Conservation (phyloP, 2,888 invertebrate species). For the Amphipoea lucens region DNA sequence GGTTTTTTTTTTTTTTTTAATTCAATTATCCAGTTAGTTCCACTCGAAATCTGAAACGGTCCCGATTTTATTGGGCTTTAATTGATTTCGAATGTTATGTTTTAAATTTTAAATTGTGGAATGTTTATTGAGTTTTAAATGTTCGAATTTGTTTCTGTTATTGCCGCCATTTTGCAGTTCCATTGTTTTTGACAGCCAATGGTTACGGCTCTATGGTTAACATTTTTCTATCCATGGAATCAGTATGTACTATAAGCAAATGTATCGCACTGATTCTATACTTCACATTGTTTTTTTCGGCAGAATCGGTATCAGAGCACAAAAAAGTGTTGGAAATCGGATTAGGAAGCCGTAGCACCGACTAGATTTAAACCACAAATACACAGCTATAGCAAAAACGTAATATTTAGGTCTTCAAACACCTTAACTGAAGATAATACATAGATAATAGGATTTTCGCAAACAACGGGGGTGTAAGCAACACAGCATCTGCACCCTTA, state of each 20-base stretch:
- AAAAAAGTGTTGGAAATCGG: conserved; percentile 44
- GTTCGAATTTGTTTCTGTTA: conserved; percentile 1
- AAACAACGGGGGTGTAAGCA: conserved; percentile 37
- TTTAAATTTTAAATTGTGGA: conserved; percentile 30
- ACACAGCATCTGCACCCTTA: conserved; percentile 71
- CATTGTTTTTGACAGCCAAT: conserved; percentile 26
- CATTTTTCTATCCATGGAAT: not conserved
- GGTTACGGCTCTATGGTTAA: conserved; percentile 6
- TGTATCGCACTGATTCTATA: not conserved
- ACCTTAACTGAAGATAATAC: conserved; percentile 21
- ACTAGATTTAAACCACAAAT: conserved; percentile 24
- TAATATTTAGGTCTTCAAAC: not conserved
- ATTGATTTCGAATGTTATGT: conserved; percentile 53
- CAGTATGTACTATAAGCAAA: not conserved
- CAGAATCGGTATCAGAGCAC: conserved; percentile 12
- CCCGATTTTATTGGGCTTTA: conserved; percentile 58
- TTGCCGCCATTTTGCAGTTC: conserved; percentile 24
- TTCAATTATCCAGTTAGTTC: conserved; percentile 66
- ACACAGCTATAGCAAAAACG: not conserved
- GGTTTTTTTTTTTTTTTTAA: conserved; percentile 61
- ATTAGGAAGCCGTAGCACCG: conserved; percentile 42
- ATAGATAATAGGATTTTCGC: conserved; percentile 56
- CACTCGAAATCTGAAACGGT: conserved; percentile 54
- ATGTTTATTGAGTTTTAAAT: conserved; percentile 25
- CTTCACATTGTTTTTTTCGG: conserved; percentile 21